phyloP scores from a whole-genome alignment of 2,113 vertebrate species.

The Athene noctua region DNA sequence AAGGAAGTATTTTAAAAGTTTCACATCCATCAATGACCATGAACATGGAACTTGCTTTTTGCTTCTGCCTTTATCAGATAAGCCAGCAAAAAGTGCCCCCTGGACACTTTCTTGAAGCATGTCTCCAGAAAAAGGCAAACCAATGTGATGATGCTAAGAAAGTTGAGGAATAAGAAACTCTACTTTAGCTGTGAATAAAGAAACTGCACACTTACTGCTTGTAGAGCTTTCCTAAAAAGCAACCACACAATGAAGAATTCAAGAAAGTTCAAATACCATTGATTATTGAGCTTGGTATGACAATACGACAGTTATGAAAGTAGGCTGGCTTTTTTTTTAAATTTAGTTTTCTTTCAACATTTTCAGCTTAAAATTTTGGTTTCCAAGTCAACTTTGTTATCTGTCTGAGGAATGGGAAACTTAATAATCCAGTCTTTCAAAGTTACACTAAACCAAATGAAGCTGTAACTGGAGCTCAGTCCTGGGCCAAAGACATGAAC shows the following conservation, averaged over 20 bases:
- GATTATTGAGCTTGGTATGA: background rate
- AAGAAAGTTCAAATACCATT: background rate
- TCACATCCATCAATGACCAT: background rate
- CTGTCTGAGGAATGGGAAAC: background rate
- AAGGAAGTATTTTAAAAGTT: background rate
- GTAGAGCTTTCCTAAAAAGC: background rate
- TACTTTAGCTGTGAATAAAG: background rate
- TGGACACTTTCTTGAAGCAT: background rate
- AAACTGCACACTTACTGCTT: background rate
- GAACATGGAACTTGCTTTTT: background rate
- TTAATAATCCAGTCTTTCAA: background rate
- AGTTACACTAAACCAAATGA: background rate
- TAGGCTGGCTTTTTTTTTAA: background rate
- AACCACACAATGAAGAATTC: background rate
- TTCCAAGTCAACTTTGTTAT: background rate
- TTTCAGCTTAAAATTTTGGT: background rate
- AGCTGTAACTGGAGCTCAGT: background rate
- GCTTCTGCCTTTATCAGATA: background rate
- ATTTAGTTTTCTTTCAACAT: background rate
- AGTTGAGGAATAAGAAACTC: background rate
- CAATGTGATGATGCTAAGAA: background rate
- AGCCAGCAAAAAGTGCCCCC: background rate
- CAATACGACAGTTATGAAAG: background rate
- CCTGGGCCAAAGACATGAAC: background rate
- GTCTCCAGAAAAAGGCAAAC: background rate